Percentiles rank a stretch among this genome's conserved stretches.
These are phyloP conservation scores for Ranitomeya imitator DNA, from an alignment of 2,113 vertebrate genomes.

Conservation along the genomic window DNA sequence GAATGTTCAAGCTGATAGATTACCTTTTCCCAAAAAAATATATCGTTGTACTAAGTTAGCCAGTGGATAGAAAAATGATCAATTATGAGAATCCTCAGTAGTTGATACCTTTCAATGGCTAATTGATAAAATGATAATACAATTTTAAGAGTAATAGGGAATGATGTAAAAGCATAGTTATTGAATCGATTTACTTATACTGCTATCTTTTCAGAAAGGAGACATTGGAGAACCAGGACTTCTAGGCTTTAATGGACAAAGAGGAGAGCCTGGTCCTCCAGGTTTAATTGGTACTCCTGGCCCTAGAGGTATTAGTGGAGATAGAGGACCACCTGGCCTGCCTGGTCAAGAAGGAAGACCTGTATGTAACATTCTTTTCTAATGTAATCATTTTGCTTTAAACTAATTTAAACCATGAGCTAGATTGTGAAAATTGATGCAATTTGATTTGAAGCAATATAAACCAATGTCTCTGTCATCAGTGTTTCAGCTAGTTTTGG, in stretches of 20 bases:
- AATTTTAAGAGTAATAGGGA: background rate
- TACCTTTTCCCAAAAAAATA: no score
- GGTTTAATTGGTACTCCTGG: constrained; percentile 81
- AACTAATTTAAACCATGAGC: background rate
- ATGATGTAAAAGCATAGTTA: background rate
- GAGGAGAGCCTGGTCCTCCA: constrained; percentile 80
- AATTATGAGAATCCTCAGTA: no score
- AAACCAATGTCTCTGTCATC: no score
- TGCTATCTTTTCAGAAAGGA: constrained; percentile 80
- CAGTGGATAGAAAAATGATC: no score
- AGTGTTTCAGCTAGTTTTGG: no score
- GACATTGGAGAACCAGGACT: constrained; percentile 84
- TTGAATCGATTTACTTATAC: background rate
- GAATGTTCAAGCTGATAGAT: no score
- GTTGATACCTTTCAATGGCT: no score
- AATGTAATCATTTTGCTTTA: background rate
- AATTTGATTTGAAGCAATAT: background rate
- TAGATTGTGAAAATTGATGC: background rate
- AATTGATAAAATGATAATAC: no score
- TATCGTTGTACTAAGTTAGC: no score
- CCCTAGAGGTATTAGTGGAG: constrained; percentile 78
- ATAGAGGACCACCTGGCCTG: constrained; percentile 76
- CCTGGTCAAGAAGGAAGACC: constrained; percentile 86
- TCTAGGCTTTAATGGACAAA: constrained; percentile 80
- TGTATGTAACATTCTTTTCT: constrained; percentile 71